Base-by-base conservation (phyloP, 2,797 vertebrate genomes). In the Orestias chungarensis region DNA sequence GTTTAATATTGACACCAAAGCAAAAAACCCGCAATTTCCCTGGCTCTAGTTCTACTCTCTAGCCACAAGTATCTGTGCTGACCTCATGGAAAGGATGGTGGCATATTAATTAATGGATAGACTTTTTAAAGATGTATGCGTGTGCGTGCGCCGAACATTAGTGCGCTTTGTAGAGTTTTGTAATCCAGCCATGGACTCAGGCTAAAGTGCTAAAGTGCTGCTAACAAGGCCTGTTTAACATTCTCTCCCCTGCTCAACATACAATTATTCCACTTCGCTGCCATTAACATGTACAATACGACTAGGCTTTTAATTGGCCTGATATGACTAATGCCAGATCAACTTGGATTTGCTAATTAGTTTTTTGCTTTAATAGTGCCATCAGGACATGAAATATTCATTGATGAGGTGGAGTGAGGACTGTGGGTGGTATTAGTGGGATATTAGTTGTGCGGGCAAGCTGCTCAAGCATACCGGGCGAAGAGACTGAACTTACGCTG, bases 191-290 rank as follows among this genome's bases (percentile, higher is more conserved):
- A 76, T 89, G 89, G 91, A 92, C 93, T 93, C 91, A 83, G 82
- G 81, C 82, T 91, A 82, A 89, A 94, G 93, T 93, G 91, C 93
- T 94, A 94, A 94, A 94, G 93, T 94, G 94, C 93, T 90, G 89
- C 92, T 95, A 94, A 94, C 93, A 94, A 93, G 91, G 87, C 93
- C 92, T 94, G 92, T 94, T 94, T 94, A 95, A 94, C 93, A 94
- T 94, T 94, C 94, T 89, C 91, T 93, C 85, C 90, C 87, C 92
- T 92, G 92, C 93, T 94, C 93, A 93, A 93, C 91, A 90, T 92
- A 94, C 93, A 93, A 94, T 94, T 95, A 94, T 94, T 94, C 91
- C 85, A 91, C 93, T 91, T 87, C 87, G 86, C 89, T 91, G 90
- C 92, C 92, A 94, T 94, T 94, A 94, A 92, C 92, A 94, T 93